Conservation (phyloP, 2,113 vertebrate genomes). For the Clarias gariepinus region DNA sequence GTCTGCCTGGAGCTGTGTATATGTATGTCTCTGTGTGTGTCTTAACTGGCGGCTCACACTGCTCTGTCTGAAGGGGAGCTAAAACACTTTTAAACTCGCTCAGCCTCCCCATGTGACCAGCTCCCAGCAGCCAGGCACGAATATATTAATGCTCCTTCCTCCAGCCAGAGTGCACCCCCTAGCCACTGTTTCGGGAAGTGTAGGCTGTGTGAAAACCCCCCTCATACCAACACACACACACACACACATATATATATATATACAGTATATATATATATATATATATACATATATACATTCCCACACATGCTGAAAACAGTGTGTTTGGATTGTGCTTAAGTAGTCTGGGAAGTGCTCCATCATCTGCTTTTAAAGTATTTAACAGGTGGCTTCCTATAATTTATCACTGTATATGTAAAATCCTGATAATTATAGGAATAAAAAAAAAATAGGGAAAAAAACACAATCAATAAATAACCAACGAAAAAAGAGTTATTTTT, state of each 20-base stretch:
- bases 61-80: conserved; percentile 71
- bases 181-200: conserved; percentile 73
- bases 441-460: background rate
- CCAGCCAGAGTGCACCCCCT: conserved; percentile 77
- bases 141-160: conserved; percentile 68
- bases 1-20: conserved; percentile 40
- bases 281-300: conserved; percentile 39
- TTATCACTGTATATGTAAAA: background rate
- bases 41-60: conserved; percentile 73
- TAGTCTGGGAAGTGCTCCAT: background rate
- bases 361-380: background rate
- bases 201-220: conserved; percentile 53
- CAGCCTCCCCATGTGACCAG: conserved; percentile 80
- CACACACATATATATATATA: conserved; percentile 36
- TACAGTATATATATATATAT: too few species aligned
- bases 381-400: too few species aligned
- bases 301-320: conserved; percentile 6
- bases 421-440: too few species aligned
- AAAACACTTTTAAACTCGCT: conserved; percentile 82
- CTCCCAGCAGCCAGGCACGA: conserved; percentile 74
- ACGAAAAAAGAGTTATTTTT: background rate
- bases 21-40: conserved; percentile 58
- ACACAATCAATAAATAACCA: background rate
- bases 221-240: conserved; percentile 26
- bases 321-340: background rate